A percentile compares a stretch with the other conserved stretches of the same genome.
phyloP scores from a whole-genome alignment of 2,113 vertebrate genomes.

The Phaethon lepturus region DNA sequence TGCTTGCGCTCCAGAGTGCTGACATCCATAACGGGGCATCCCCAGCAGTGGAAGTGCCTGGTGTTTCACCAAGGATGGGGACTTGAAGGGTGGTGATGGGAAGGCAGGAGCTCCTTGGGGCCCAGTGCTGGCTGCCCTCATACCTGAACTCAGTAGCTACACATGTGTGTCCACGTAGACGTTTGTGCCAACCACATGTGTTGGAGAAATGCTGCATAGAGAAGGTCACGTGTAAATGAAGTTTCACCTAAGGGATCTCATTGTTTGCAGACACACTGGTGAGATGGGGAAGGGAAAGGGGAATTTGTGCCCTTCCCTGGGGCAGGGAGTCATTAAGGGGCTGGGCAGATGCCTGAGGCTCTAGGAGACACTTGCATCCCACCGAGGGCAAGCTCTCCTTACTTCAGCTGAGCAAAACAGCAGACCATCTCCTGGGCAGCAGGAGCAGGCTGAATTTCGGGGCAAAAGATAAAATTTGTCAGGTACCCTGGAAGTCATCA shows the following conservation, averaged over 20 bases:
- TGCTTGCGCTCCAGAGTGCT: neutral
- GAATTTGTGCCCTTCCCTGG: neutral
- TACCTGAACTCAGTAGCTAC: neutral
- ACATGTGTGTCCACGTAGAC: accelerated
- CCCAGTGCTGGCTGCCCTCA: neutral
- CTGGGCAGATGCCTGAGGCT: neutral
- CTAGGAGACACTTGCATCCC: neutral
- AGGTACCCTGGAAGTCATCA: neutral
- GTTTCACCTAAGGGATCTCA: neutral
- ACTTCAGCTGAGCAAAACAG: neutral
- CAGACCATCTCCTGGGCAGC: neutral
- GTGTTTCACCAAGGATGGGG: neutral
- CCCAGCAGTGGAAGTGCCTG: neutral
- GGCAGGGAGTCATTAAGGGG: neutral
- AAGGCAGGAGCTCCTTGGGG: neutral
- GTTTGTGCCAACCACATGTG: neutral
- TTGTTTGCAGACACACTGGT: neutral
- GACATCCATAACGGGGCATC: neutral
- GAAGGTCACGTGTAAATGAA: neutral
- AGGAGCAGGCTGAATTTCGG: neutral
- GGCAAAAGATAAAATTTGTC: neutral
- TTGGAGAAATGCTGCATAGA: neutral
- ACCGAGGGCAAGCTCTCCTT: neutral
- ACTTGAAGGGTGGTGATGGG: accelerated
- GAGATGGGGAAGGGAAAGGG: neutral